Percentiles rank a stretch among this genome's conserved stretches.
Conservation (phyloP, 1,140 invertebrate species). For the Calliopsis andreniformis region DNA sequence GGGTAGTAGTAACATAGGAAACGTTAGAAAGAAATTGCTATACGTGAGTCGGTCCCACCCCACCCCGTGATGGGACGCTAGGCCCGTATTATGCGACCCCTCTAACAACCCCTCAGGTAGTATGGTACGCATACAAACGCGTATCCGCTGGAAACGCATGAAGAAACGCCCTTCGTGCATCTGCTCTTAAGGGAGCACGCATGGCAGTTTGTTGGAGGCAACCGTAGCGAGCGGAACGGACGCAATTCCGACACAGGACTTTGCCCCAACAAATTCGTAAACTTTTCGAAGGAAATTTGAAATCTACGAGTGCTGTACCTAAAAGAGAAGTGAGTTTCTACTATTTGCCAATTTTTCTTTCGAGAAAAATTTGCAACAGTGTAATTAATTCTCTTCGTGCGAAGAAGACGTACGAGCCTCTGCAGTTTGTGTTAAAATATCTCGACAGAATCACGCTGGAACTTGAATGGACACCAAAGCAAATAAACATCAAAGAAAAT, state of each 20-base stretch:
- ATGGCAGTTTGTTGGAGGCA: constrained; percentile 73
- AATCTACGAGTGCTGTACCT: background rate
- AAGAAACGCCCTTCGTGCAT: constrained; percentile 73
- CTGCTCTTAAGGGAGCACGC: constrained; percentile 71
- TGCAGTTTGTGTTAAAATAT: too few species aligned
- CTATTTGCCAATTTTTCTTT: too few species aligned
- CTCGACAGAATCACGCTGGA: background rate
- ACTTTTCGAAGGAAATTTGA: background rate
- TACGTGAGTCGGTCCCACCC: constrained; percentile 55
- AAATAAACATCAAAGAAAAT: constrained; percentile 49
- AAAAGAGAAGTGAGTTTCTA: background rate
- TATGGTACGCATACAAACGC: constrained; percentile 22
- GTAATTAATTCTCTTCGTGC: too few species aligned
- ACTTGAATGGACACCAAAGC: background rate
- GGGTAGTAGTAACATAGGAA: constrained; percentile 28
- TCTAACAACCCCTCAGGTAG: constrained; percentile 72
- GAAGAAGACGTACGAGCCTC: too few species aligned
- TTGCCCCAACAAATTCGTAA: constrained; percentile 1
- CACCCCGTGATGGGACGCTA: constrained; percentile 60
- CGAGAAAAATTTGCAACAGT: too few species aligned
- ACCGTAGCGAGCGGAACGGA: constrained; percentile 65
- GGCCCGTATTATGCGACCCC: constrained; percentile 69
- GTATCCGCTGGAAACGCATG: constrained; percentile 37
- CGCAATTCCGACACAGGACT: constrained; percentile 5
- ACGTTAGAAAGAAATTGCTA: constrained; percentile 35